Evolutionary conservation across 2,797 vertebrate species (phyloP), one percentile per base, ranked within the genome.

Genomic region (Acanthurus leucopareius): DNA sequence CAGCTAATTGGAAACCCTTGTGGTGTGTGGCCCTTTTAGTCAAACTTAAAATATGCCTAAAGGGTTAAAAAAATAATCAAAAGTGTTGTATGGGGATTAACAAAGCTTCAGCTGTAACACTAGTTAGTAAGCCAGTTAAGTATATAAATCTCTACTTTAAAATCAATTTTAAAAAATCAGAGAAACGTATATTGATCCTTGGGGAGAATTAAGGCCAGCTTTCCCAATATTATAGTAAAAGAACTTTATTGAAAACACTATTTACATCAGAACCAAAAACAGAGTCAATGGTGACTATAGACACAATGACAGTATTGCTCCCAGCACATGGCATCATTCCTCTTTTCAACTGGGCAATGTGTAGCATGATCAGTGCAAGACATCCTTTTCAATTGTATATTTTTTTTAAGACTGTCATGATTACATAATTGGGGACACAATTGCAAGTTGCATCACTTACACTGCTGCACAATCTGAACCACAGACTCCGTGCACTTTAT

Each of bases 241-340:
- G 73, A 57, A 83, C 80, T 93, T 93, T 95, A 96, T 94, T 95
- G 90, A 95, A 96, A 96, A 96, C 82, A 88, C 86, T 91, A 86
- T 95, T 92, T 94, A 96, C 94, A 95, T 86, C 89, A 87, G 73
- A 93, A 89, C 74, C 81, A 82, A 89, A 85, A 86, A 90, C 84
- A 90, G 84, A 88, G 87, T 89, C 74, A 78, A 84, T 90, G 86
- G 84, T 79, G 86, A 93, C 80, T 70, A 83, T 48, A 80, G 61
- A 84, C 79, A 90, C 75, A 80, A 69, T 66, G 64, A 78, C 54
- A 69, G 71, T 91, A 92, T 91, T 92, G 88, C 90, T 89, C 81
- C 88, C 86, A 83, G 91, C 66, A 83, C 70, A 86, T 75, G 74
- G 82, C 85, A 84, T 78, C 10, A 0, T 63, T 58, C 5, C 25